A percentile compares a stretch with the other conserved stretches of the same genome.
Conservation (phyloP, 2,888 invertebrate species). For the Amphipoea lucens region DNA sequence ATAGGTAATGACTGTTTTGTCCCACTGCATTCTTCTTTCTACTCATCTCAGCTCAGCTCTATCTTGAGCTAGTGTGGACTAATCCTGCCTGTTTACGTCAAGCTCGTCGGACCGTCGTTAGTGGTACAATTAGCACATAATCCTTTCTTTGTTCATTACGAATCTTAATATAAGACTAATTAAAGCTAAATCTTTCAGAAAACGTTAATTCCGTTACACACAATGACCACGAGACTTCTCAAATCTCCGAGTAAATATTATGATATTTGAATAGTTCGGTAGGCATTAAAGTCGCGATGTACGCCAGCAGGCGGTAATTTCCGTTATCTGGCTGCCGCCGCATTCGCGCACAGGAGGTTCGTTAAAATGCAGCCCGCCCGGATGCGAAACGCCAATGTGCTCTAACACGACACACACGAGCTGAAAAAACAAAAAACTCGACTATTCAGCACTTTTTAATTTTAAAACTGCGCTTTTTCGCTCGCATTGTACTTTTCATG, state of each 20-base stretch:
- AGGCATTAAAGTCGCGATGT: slow-evolving; percentile 69
- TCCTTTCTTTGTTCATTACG: not conserved
- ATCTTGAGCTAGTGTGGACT: not conserved
- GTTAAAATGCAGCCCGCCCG: slow-evolving; percentile 84
- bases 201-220: slow-evolving; percentile 41
- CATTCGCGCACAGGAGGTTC: slow-evolving; percentile 72
- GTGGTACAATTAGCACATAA: too few relatives aligned
- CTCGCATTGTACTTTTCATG: slow-evolving; percentile 73
- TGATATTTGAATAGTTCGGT: slow-evolving; percentile 73
- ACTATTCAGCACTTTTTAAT: slow-evolving; percentile 79
- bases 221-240: slow-evolving; percentile 57
- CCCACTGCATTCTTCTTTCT: not conserved
- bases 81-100: not conserved
- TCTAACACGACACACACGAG: slow-evolving; percentile 76
- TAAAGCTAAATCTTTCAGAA: slow-evolving; percentile 28
- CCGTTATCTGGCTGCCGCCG: slow-evolving; percentile 79
- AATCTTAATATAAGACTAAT: slow-evolving; percentile 4
- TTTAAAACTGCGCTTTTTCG: slow-evolving; percentile 74
- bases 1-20: too few relatives aligned
- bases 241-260: slow-evolving; percentile 70
- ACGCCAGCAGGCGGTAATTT: slow-evolving; percentile 80
- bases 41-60: not conserved
- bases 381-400: slow-evolving; percentile 82
- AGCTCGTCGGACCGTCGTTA: not conserved
- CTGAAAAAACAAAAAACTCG: slow-evolving; percentile 73